phyloP scores from a whole-genome alignment of 2,888 invertebrate genomes.

The Metallyticus violacea region DNA sequence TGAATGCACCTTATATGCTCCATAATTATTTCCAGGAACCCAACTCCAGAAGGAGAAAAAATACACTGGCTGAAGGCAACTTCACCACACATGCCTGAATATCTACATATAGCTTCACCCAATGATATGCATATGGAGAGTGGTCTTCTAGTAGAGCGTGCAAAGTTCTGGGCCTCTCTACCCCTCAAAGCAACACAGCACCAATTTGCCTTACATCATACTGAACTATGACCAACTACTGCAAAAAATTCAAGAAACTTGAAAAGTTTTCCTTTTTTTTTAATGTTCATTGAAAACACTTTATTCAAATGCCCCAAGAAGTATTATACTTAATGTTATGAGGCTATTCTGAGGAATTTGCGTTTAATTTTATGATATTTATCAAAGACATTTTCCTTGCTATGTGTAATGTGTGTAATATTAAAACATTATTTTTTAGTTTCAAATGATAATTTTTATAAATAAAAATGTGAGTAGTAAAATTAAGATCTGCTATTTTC shows the following conservation, averaged over 20 bases:
- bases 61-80: slow-evolving; percentile 59
- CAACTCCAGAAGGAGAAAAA: slow-evolving; percentile 51
- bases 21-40: slow-evolving; percentile 56
- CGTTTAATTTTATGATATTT: neutral
- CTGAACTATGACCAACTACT: neutral
- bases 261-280: neutral
- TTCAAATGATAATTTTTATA: too few species aligned
- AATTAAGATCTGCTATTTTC: too few species aligned
- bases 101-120: slow-evolving; percentile 51
- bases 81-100: slow-evolving; percentile 52
- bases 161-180: slow-evolving; percentile 58
- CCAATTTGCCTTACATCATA: neutral
- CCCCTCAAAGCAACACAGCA: slow-evolving; percentile 5
- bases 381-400: neutral
- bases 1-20: too few species aligned
- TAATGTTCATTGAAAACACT: too few species aligned
- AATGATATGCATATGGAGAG: slow-evolving; percentile 52
- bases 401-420: too few species aligned
- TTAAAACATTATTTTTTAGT: too few species aligned
- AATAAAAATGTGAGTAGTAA: too few species aligned
- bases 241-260: neutral
- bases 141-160: slow-evolving; percentile 55
- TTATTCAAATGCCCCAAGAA: neutral
- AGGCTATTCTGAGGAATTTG: neutral
- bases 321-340: neutral